Evolutionary conservation across 2,888 invertebrate genomes (phyloP), one percentile per base, ranked within the genome.

Genomic region (Branchellion lobata): DNA sequence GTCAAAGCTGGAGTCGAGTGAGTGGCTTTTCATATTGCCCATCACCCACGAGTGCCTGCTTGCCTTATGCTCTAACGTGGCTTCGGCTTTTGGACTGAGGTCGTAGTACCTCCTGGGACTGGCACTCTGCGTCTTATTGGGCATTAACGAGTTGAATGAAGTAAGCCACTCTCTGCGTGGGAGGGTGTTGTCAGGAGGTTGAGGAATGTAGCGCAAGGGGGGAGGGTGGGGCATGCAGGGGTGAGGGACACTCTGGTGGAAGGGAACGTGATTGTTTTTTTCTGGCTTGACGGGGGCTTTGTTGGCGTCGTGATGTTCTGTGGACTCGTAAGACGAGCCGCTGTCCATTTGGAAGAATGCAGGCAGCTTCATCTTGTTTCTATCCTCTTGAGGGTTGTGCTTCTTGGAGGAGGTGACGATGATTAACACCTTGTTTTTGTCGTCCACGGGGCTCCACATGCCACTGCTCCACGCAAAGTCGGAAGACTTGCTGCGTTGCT

Each of bases 371-470:
- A 78, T 74, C 29, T 74, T 73, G 27, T 34, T 73, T 31, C 69
- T 77, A 21, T 75, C 47, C 34, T 34, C n/a, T n/a, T 24, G 61
- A 24, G 34, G 14, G 40, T 73, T 57, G 34, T 51, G 57, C 29
- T 34, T 57, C 24, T 72, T 79, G 21, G 79, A 75, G 21, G 78
- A 78, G 33, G 79, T 75, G 18, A 77, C 81, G 33, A 80, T 78
- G 73, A 80, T 72, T 73, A 72, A 33, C 40, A 80, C 79, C 24
- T 34, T 77, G 53, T 72, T 78, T 24, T 47, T 80, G 21, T 81
- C 81, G 21, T 81, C 81, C n/a, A 81, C 78, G 5, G 81, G 81
- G 14, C 81, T 82, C 81, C 81, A 81, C 79, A 81, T 79, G n/a
- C 79, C 81, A 31, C 40, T 61, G 31, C 79, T 68, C 81, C 81